Evolutionary conservation across 1,140 invertebrate genomes (phyloP).

Genomic region (Pristionchus pacificus): DNA sequence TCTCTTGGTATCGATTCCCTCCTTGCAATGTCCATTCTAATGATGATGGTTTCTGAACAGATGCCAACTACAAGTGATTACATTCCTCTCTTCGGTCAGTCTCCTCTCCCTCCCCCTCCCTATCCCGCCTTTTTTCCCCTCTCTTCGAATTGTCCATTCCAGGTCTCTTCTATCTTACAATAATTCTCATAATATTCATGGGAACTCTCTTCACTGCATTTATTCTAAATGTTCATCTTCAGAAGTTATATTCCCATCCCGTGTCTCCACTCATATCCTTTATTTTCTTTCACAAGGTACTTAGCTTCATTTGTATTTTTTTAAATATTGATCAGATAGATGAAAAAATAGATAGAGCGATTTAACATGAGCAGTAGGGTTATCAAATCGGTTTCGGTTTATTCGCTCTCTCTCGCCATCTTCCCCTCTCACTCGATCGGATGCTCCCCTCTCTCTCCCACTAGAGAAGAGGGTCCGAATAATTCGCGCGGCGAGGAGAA

Average conservation of each 20-base stretch:
- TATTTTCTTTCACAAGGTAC: conserved; percentile 51
- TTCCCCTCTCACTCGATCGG: too few species aligned
- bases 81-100: conserved; percentile 47
- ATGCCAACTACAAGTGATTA: conserved; percentile 51
- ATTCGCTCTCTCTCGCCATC: too few species aligned
- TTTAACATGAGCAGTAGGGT: too few species aligned
- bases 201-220: conserved; percentile 57
- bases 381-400: too few species aligned
- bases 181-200: conserved; percentile 55
- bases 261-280: conserved; percentile 48
- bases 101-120: too few species aligned
- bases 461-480: too few species aligned
- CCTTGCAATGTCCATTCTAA: conserved; percentile 56
- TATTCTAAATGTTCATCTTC: conserved; percentile 54
- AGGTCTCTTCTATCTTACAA: conserved; percentile 52
- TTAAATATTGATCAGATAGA: too few species aligned
- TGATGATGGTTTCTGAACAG: conserved; percentile 52
- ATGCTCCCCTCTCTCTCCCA: too few species aligned
- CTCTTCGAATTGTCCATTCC: conserved; percentile 13
- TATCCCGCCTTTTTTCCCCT: conserved; percentile 9
- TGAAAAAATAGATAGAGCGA: too few species aligned
- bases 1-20: conserved; percentile 55
- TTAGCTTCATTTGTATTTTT: not conserved
- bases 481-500: too few species aligned
- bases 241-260: conserved; percentile 51